These are phyloP conservation scores for Callopanchax toddi DNA, from an alignment of 2,113 vertebrate genomes.

Conservation along the genomic window DNA sequence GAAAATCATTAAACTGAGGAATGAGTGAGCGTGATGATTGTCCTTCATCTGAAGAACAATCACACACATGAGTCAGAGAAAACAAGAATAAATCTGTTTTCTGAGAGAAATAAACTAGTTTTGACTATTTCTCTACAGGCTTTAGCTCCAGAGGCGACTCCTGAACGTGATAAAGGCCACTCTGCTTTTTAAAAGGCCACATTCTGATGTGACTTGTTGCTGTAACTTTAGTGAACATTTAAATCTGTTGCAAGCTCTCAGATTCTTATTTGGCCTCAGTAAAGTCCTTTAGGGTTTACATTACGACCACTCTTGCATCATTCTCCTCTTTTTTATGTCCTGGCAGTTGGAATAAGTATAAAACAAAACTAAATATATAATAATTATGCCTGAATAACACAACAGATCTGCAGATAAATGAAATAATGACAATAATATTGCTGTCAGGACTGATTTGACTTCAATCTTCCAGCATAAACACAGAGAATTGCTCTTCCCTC, in stretches of 20 bases:
- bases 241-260: constrained; percentile 1
- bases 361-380: no score
- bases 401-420: background rate
- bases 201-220: background rate
- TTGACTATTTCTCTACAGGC: constrained; percentile 1
- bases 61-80: no score
- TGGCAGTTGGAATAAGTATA: no score
- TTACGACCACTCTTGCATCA: no score
- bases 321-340: no score
- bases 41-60: background rate
- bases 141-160: background rate
- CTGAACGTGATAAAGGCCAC: background rate
- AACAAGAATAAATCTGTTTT: background rate
- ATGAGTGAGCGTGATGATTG: background rate
- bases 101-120: background rate
- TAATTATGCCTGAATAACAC: background rate
- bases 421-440: background rate
- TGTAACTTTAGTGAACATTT: background rate
- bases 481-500: constrained; percentile 20
- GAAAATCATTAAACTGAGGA: constrained; percentile 1
- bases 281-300: constrained; percentile 2
- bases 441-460: constrained; percentile 3
- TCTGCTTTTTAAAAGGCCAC: background rate
- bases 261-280: constrained; percentile 11
- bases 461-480: constrained; percentile 27